These are phyloP conservation scores for Rhincodon typus DNA, from an alignment of 2,797 vertebrate species.

Conservation along the genomic window DNA sequence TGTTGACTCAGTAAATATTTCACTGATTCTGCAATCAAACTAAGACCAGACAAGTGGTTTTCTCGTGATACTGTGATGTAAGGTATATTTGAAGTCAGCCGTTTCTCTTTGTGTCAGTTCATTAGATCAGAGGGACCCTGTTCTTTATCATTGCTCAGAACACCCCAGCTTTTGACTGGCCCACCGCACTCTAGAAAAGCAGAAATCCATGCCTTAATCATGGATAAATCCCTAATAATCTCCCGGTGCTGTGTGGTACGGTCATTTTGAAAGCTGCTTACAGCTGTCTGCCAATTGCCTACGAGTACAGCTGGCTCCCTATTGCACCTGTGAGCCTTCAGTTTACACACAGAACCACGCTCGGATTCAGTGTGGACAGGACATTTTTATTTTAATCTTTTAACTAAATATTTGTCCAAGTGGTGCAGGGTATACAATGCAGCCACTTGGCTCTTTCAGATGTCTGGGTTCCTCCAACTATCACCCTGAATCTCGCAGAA, in stretches of 20 bases:
- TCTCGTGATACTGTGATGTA: slow-evolving; percentile 46
- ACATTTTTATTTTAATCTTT: slow-evolving; percentile 42
- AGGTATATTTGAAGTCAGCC: slow-evolving; percentile 33
- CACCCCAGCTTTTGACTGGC: background rate
- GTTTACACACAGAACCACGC: slow-evolving; percentile 39
- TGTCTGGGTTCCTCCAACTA: slow-evolving; percentile 38
- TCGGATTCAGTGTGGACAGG: slow-evolving; percentile 40
- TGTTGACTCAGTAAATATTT: background rate
- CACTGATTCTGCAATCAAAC: background rate
- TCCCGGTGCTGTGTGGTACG: slow-evolving; percentile 44
- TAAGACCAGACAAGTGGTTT: slow-evolving; percentile 19
- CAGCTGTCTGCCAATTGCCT: slow-evolving; percentile 55
- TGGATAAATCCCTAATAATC: slow-evolving; percentile 57
- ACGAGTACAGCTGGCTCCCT: slow-evolving; percentile 54
- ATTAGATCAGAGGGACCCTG: background rate
- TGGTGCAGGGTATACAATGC: background rate
- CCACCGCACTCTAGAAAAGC: background rate
- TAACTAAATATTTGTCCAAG: slow-evolving; percentile 46
- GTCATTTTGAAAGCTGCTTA: slow-evolving; percentile 51
- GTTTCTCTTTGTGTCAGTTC: background rate
- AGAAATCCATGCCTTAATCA: slow-evolving; percentile 54
- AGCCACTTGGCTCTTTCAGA: background rate
- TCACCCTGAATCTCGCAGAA: background rate
- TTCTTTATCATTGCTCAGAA: background rate
- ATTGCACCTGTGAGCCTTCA: slow-evolving; percentile 56